Percentiles rank a stretch among this genome's conserved stretches.
phyloP scores from a whole-genome alignment of 2,888 invertebrate species.

The Macropis europaea region DNA sequence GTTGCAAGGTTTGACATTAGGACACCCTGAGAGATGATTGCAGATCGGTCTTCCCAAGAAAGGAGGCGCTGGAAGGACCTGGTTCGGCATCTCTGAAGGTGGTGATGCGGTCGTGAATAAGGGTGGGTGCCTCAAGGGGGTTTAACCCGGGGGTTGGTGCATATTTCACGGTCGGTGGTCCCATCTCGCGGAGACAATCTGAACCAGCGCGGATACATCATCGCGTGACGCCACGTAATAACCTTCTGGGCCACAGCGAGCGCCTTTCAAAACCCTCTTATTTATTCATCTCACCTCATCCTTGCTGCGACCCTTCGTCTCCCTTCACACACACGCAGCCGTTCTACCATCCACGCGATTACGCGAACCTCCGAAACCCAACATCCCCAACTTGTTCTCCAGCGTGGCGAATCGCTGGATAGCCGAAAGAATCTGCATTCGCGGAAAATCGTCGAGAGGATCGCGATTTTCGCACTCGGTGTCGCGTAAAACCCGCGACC shows the following conservation, averaged over 20 bases:
- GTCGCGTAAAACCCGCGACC: constrained; percentile 9
- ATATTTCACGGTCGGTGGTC: constrained; percentile 80
- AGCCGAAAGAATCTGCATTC: too few species aligned
- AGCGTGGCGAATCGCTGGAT: too few species aligned
- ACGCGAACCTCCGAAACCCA: not conserved
- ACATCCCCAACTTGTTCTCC: too few species aligned
- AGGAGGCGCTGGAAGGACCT: constrained; percentile 37
- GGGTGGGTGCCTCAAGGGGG: constrained; percentile 71
- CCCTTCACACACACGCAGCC: not conserved
- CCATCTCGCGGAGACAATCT: constrained; percentile 80
- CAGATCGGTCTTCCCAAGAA: not conserved
- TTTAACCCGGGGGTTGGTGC: constrained; percentile 76
- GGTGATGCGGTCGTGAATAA: constrained; percentile 74
- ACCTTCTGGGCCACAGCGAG: constrained; percentile 72
- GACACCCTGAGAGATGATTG: not conserved
- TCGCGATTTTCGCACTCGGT: not conserved
- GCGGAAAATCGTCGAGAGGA: too few species aligned
- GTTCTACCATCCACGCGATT: constrained; percentile 24
- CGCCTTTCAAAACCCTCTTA: constrained; percentile 78
- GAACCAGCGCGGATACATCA: constrained; percentile 79
- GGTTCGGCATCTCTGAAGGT: constrained; percentile 68
- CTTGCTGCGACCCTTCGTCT: constrained; percentile 38
- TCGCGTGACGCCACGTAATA: constrained; percentile 79
- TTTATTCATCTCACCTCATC: constrained; percentile 78
- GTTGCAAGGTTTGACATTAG: too few species aligned